A percentile compares a stretch with the other conserved stretches of the same genome.
These are phyloP conservation scores for Elephas maximus DNA, from an alignment of 2,113 vertebrate genomes.

Conservation along the genomic window DNA sequence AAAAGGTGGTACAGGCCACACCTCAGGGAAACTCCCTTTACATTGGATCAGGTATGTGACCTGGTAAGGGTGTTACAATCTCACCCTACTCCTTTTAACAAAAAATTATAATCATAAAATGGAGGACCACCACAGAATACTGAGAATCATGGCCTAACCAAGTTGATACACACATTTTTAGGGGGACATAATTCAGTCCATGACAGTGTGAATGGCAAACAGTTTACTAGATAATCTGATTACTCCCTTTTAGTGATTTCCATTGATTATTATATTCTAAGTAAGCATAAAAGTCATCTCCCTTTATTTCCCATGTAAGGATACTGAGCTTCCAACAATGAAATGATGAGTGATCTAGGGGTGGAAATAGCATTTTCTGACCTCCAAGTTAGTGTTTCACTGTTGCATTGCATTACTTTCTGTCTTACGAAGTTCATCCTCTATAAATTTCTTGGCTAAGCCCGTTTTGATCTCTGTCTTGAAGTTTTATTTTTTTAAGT, in stretches of 20 bases:
- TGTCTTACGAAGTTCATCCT: neutral
- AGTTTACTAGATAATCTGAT: neutral
- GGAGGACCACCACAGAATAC: too few species aligned
- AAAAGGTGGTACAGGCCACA: too few species aligned
- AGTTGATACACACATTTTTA: too few species aligned
- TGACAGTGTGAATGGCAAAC: neutral
- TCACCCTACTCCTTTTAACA: too few species aligned
- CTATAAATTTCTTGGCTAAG: neutral
- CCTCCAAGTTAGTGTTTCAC: neutral
- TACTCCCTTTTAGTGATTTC: neutral
- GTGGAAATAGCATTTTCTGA: neutral
- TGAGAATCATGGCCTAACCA: too few species aligned
- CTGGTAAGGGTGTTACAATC: too few species aligned
- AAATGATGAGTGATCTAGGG: neutral
- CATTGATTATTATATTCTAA: neutral
- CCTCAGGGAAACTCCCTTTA: too few species aligned
- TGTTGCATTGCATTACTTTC: neutral
- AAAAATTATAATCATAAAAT: too few species aligned
- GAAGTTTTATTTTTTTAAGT: neutral
- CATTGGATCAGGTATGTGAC: too few species aligned
- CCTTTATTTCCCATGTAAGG: neutral
- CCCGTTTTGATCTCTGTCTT: too few species aligned
- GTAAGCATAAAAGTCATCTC: neutral
- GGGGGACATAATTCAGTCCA: too few species aligned
- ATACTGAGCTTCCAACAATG: neutral